Conservation (phyloP, 2,888 invertebrate genomes). For the Hypomecis punctinalis region DNA sequence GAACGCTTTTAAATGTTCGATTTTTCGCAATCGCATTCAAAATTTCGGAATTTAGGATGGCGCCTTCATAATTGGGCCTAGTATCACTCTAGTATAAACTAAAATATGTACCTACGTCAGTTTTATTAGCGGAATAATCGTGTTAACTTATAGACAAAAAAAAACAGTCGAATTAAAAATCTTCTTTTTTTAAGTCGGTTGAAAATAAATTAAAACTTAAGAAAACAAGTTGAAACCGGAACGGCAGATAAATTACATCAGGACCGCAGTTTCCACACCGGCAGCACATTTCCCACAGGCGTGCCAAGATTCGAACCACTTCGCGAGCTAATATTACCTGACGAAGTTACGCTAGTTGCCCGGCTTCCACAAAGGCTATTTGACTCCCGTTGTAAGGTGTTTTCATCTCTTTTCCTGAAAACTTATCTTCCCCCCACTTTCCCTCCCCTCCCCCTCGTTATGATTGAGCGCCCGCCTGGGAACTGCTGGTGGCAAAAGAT, state of each 20-base stretch:
- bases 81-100: no score
- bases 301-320: conserved; percentile 26
- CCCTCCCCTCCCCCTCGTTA: conserved; percentile 45
- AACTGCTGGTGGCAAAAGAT: conserved; percentile 50
- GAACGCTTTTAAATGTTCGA: no score
- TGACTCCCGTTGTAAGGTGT: conserved; percentile 54
- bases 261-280: neutral
- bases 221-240: neutral
- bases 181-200: neutral
- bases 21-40: no score
- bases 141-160: no score
- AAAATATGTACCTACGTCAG: no score
- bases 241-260: neutral
- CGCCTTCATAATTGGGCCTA: no score
- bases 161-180: neutral
- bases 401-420: conserved; percentile 58
- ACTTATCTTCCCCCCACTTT: conserved; percentile 34
- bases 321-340: conserved; percentile 36
- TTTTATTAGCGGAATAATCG: no score
- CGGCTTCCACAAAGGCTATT: conserved; percentile 50
- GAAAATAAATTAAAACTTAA: neutral
- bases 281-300: conserved; percentile 19
- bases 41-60: no score
- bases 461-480: conserved; percentile 55
- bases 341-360: conserved; percentile 48